A percentile compares a stretch with the other conserved stretches of the same genome.
Conservation (phyloP, 2,888 invertebrate genomes). For the Drosophila macrospina region DNA sequence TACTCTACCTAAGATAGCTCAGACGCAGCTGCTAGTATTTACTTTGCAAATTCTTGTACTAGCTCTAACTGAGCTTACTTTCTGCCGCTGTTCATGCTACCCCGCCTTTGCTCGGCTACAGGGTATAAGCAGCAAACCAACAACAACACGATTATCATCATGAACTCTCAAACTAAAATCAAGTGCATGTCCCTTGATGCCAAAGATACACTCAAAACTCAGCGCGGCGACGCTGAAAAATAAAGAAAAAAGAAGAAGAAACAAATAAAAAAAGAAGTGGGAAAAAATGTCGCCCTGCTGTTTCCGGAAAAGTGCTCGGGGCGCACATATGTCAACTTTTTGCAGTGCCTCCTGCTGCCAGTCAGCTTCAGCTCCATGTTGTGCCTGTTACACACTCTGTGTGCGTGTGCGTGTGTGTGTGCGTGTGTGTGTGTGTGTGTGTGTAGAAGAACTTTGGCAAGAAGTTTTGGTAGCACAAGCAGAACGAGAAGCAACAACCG, state of each 20-base stretch:
- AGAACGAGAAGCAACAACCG: constrained; percentile 23
- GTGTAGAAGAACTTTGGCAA: constrained; percentile 59
- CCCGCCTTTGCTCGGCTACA: neutral
- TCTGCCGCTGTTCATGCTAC: neutral
- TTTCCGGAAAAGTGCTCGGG: constrained; percentile 83
- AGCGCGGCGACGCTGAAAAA: constrained; percentile 34
- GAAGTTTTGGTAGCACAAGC: constrained; percentile 55
- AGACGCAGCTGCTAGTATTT: too few species aligned
- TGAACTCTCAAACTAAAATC: constrained; percentile 68
- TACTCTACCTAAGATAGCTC: too few species aligned
- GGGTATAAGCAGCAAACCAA: constrained; percentile 36
- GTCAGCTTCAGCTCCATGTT: constrained; percentile 18
- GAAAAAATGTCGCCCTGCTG: constrained; percentile 83
- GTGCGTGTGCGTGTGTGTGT: constrained; percentile 10
- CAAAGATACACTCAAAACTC: constrained; percentile 71
- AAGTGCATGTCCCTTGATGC: constrained; percentile 75
- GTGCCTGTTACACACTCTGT: constrained; percentile 17
- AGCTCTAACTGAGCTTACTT: neutral
- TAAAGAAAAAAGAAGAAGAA: constrained; percentile 22
- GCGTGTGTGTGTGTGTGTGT: constrained; percentile 20
- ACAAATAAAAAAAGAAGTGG: constrained; percentile 43
- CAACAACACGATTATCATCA: constrained; percentile 51
- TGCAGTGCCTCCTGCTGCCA: constrained; percentile 50
- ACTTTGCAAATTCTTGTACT: too few species aligned
- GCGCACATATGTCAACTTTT: constrained; percentile 86